These are phyloP conservation scores for Iselma pallidipennis DNA, from an alignment of 2,888 invertebrate genomes.

Conservation along the genomic window DNA sequence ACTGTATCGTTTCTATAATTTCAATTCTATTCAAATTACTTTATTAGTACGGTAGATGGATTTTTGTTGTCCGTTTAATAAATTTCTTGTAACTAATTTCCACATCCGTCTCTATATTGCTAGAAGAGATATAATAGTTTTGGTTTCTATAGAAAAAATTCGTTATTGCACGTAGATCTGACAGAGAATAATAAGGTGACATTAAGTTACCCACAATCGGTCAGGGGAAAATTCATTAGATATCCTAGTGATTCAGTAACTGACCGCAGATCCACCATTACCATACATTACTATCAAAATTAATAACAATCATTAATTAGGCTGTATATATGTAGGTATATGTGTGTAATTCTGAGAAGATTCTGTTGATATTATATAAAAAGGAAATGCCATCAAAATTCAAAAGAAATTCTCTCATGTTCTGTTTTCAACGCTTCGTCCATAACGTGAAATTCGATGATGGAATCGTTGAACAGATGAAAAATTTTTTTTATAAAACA, in stretches of 20 bases:
- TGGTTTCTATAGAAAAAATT: constrained; percentile 12
- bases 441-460: neutral
- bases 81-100: constrained; percentile 35
- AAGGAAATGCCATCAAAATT: constrained; percentile 19
- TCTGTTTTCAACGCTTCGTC: neutral
- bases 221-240: constrained; percentile 13
- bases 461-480: no score
- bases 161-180: constrained; percentile 8
- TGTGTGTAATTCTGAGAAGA: constrained; percentile 15
- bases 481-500: no score
- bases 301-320: constrained; percentile 33
- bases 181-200: constrained; percentile 17
- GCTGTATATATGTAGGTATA: neutral
- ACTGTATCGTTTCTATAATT: neutral
- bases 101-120: constrained; percentile 32
- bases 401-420: constrained; percentile 1
- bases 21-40: no score
- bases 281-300: constrained; percentile 24
- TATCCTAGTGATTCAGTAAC: constrained; percentile 27
- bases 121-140: no score
- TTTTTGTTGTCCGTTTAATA: no score
- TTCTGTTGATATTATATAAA: constrained; percentile 1
- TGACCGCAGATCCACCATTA: constrained; percentile 28
- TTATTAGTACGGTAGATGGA: constrained; percentile 9
- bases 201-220: constrained; percentile 22